Base-by-base conservation (phyloP, 2,888 invertebrate genomes). In the Molanna angustata region DNA sequence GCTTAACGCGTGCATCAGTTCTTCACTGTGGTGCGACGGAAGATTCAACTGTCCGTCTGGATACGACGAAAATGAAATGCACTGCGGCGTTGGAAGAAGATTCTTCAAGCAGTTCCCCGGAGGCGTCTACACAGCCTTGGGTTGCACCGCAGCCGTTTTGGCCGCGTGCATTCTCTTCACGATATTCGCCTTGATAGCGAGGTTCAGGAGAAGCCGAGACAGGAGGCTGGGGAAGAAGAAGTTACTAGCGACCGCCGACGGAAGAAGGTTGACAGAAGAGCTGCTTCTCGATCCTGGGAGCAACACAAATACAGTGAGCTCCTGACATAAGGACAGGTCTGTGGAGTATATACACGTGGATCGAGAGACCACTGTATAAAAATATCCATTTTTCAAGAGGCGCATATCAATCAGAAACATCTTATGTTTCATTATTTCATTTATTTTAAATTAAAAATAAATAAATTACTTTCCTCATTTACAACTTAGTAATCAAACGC, bases 271-370 rank as follows among this genome's bases (percentile, higher is more conserved):
- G 64, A 82, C 86, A 66, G 85, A 86, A 69, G 86, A 87, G 70
- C 78, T 82, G 64, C 74, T 86, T 53, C 76, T 84, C 63, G 85
- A 84, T 66, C 80, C 82, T 57, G 80, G 79, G 61, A 77, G 74
- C 64, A 67, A 73, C 32, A 73, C 74, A 2, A 71, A 80, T 32
- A 76, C 79, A 41, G 78, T 81, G 21, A 79, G 82, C 66, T 91
- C 92, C 83, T 92, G 92, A 92, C 91, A 90, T 67, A 88, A 88
- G 74, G 84, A 84, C 70, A 86, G 89, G 79, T 86, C 89, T 80
- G 91, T 92, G 82, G 92, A 92, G 73, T 92, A 88, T 74, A 92
- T 92, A 69, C 90, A 91, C 76, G 89, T 92, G 78, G 92, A 93
- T 78, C 86, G 91, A 72, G 92, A 92, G 79, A 92, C 92, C 70